phyloP scores from a whole-genome alignment of 2,888 invertebrate species.

The Proisotoma minuta region DNA sequence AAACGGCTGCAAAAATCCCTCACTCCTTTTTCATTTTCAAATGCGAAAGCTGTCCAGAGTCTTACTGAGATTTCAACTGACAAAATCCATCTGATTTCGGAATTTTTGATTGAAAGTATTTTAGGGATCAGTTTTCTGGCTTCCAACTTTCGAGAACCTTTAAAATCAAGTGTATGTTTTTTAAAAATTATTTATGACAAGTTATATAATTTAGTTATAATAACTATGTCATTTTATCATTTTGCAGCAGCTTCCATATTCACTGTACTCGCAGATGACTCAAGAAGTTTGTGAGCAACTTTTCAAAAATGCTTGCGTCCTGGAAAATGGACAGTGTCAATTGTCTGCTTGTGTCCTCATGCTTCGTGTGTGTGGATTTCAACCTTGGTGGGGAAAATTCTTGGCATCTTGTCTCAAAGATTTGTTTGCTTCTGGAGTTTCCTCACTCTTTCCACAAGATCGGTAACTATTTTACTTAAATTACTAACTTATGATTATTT shows the following conservation, averaged over 20 bases:
- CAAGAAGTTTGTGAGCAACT: constrained; percentile 59
- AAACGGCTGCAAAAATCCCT: constrained; percentile 64
- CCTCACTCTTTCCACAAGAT: constrained; percentile 77
- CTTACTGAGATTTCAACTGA: constrained; percentile 65
- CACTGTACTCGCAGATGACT: constrained; percentile 52
- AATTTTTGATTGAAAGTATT: constrained; percentile 74
- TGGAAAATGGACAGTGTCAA: constrained; percentile 72
- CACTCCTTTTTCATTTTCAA: constrained; percentile 38
- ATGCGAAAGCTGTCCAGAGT: constrained; percentile 6
- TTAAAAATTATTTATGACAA: background rate
- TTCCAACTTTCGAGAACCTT: constrained; percentile 25
- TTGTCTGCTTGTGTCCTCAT: constrained; percentile 71
- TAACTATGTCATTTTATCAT: background rate
- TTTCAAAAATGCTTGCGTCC: constrained; percentile 69
- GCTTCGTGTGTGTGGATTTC: constrained; percentile 69
- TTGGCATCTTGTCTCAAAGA: constrained; percentile 74
- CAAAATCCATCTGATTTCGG: constrained; percentile 74
- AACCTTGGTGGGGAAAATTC: constrained; percentile 85
- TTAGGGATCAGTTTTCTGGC: constrained; percentile 51
- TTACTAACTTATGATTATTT: constrained; percentile 3
- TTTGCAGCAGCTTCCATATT: constrained; percentile 17
- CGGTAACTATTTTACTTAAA: constrained; percentile 56
- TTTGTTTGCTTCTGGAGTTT: constrained; percentile 73
- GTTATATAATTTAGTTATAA: too few species aligned
- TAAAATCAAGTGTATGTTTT: constrained; percentile 19